Percentiles rank a stretch among this genome's conserved stretches.
Conservation (phyloP, 2,888 invertebrate genomes). For the Rapana venosa region DNA sequence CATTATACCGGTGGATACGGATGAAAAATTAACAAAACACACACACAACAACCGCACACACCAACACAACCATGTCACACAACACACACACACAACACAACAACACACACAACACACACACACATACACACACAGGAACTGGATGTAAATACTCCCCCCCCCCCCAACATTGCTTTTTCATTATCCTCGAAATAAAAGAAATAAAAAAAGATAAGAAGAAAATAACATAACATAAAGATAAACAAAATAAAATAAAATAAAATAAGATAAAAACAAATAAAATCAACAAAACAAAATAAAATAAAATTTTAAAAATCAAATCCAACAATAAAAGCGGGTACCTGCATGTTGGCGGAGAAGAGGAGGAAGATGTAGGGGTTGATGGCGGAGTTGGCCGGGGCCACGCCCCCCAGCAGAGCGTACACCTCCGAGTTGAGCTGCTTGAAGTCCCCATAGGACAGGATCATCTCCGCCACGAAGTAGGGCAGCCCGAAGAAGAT, state of each 20-base stretch:
- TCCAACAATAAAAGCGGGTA: not conserved
- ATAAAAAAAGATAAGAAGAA: not conserved
- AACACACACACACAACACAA: no score
- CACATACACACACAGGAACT: no score
- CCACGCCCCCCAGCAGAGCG: conserved; percentile 73
- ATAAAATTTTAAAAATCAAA: not conserved
- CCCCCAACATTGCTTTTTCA: no score
- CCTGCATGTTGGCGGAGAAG: conserved; percentile 70
- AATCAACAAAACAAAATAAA: not conserved
- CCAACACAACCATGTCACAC: no score
- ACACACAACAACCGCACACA: no score
- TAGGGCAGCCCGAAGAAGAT: conserved; percentile 70
- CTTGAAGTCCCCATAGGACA: conserved; percentile 72
- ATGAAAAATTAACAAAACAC: no score
- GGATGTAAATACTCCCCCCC: no score
- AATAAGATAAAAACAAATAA: not conserved
- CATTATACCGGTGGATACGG: no score
- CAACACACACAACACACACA: no score
- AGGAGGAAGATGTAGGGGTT: conserved; percentile 77
- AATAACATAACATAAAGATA: not conserved
- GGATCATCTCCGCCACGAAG: conserved; percentile 76
- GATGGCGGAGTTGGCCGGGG: conserved; percentile 75
- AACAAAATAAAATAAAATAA: not conserved
- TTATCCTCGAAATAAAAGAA: not conserved
- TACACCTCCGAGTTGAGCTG: conserved; percentile 60